Conservation (phyloP, 2,797 vertebrate genomes). For the Parambassis ranga region DNA sequence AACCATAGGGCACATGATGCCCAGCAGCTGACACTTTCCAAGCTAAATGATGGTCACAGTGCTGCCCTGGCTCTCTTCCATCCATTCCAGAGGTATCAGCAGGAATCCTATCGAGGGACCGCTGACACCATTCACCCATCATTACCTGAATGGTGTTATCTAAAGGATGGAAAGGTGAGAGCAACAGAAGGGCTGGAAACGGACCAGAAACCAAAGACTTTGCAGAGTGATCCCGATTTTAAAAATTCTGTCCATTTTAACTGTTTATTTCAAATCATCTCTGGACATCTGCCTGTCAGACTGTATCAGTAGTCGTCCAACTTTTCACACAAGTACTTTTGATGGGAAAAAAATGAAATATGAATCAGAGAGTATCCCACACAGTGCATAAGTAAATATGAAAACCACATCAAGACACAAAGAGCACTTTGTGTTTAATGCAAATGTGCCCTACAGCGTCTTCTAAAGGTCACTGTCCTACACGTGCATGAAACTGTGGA, state of each 20-base stretch:
- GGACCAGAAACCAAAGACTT: background rate
- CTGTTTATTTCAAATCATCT: no score
- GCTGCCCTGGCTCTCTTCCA: background rate
- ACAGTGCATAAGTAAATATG: background rate
- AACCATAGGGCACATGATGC: no score
- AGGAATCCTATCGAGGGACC: background rate
- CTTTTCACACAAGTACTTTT: no score
- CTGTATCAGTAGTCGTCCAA: no score
- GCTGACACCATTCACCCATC: conserved; percentile 10
- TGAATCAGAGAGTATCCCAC: background rate
- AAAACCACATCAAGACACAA: background rate
- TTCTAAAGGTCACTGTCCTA: background rate
- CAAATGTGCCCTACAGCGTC: conserved; percentile 7
- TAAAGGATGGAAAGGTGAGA: conserved; percentile 4
- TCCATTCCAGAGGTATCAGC: background rate
- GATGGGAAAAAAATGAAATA: background rate
- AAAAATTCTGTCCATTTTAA: no score
- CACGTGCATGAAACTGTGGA: background rate
- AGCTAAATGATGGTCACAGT: background rate
- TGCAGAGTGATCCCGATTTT: background rate
- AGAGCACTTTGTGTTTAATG: conserved; percentile 10
- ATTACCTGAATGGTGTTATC: background rate
- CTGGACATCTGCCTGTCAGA: no score
- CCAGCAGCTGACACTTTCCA: no score
- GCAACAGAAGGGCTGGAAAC: conserved; percentile 10